A percentile compares a stretch with the other conserved stretches of the same genome.
Evolutionary conservation across 1,140 invertebrate genomes (phyloP).

Genomic region (Phymorhynchus buccinoides): DNA sequence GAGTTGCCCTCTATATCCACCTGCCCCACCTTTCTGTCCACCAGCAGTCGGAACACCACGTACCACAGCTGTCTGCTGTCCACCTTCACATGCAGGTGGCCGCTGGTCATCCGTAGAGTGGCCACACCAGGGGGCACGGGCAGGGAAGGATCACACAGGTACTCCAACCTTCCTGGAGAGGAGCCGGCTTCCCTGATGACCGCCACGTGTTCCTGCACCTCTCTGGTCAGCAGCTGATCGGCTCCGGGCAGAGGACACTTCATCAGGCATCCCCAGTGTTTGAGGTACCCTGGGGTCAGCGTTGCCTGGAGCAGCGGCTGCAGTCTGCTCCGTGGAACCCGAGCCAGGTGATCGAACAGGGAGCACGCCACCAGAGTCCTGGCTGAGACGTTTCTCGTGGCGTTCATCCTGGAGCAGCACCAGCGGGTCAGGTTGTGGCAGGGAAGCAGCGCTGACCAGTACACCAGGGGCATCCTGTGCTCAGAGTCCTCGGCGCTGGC

Average conservation of each 20-base stretch:
- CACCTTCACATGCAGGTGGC: background rate
- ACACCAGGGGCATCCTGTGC: conserved; percentile 18
- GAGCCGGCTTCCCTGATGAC: background rate
- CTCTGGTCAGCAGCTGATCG: background rate
- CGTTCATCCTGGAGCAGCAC: background rate
- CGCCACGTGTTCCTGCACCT: background rate
- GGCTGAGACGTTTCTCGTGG: background rate
- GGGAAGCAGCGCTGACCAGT: conserved; percentile 6
- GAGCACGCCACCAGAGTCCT: background rate
- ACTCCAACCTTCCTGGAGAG: background rate
- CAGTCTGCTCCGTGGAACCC: background rate
- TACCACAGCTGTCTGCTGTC: background rate
- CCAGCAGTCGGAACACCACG: conserved; percentile 27
- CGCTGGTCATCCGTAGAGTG: background rate
- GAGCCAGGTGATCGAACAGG: background rate
- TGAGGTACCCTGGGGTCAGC: too few species aligned
- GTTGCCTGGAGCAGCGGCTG: background rate
- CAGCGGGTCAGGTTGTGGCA: background rate
- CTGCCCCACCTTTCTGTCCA: conserved; percentile 3
- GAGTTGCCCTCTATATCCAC: conserved; percentile 11
- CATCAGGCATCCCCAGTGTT: background rate
- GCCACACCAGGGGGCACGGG: background rate
- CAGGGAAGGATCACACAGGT: conserved; percentile 4
- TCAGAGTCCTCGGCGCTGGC: background rate
- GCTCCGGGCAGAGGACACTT: background rate